A percentile compares a stretch with the other conserved stretches of the same genome.
Conservation (phyloP, 2,888 invertebrate species). For the Drosophila anomalata region DNA sequence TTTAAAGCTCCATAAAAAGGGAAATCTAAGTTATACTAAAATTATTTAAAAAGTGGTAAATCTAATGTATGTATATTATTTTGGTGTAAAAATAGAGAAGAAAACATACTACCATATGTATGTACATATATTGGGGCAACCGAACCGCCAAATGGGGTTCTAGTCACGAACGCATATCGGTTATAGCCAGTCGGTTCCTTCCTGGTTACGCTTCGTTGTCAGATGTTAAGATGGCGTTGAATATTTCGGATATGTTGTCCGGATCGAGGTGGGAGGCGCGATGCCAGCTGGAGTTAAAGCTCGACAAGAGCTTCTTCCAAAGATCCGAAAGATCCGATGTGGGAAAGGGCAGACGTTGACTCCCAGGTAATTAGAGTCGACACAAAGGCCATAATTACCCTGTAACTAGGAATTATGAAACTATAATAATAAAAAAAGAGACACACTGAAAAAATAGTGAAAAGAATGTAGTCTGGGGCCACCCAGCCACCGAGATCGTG, state of each 20-base stretch:
- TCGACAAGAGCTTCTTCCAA: not conserved
- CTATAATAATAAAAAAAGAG: conserved; percentile 32
- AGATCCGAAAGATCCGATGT: conserved; percentile 29
- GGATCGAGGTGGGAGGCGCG: conserved; percentile 11
- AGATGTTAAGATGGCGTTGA: conserved; percentile 55
- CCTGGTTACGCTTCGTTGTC: conserved; percentile 74
- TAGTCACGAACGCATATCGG: conserved; percentile 60
- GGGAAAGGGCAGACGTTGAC: conserved; percentile 45
- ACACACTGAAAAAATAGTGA: conserved; percentile 6
- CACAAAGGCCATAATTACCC: conserved; percentile 66
- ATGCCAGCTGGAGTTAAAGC: conserved; percentile 17
- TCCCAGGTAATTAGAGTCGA: conserved; percentile 71
- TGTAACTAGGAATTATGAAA: conserved; percentile 65
- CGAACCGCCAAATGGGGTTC: conserved; percentile 42
- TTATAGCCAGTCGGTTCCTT: conserved; percentile 47
- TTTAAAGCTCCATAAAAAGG: no score
- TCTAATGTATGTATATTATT: not conserved
- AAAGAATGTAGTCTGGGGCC: conserved; percentile 42
- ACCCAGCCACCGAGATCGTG: conserved; percentile 37
- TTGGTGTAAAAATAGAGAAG: conserved; percentile 42
- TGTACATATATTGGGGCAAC: conserved; percentile 17
- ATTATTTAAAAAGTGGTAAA: no score
- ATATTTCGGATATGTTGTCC: conserved; percentile 46
- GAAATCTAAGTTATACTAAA: no score
- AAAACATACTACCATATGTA: not conserved